Evolutionary conservation across 2,113 vertebrate species (phyloP).

Genomic region (Chiloscyllium plagiosum): DNA sequence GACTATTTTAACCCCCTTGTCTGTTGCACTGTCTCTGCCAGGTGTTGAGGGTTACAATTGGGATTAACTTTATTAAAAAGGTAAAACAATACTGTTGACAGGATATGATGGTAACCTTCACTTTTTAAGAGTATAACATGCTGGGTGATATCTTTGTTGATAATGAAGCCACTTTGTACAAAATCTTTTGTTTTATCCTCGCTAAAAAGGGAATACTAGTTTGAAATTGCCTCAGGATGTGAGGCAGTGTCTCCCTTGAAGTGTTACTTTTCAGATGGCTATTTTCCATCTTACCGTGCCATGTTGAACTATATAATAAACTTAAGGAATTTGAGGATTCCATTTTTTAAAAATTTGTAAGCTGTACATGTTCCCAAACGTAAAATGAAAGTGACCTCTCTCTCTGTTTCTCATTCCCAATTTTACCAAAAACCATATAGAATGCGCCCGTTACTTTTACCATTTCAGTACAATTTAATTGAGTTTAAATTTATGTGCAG

Average conservation of each 20-base stretch:
- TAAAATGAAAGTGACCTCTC: neutral
- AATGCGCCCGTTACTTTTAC: neutral
- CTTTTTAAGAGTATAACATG: neutral
- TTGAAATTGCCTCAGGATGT: conserved; percentile 10
- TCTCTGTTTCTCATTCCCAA: neutral
- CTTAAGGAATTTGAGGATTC: conserved; percentile 8
- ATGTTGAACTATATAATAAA: neutral
- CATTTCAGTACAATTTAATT: neutral
- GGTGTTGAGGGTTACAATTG: neutral
- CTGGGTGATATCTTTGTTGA: neutral
- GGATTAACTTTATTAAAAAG: neutral
- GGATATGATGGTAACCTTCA: neutral
- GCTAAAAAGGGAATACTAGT: neutral
- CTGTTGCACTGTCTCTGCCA: no score
- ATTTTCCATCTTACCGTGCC: neutral
- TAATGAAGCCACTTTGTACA: no score
- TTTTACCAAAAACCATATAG: neutral
- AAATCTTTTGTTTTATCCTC: neutral
- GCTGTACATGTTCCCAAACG: no score
- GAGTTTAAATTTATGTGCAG: neutral
- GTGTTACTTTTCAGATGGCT: neutral
- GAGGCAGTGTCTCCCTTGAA: neutral
- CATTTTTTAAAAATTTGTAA: neutral
- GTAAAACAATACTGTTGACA: neutral
- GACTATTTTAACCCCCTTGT: neutral